phyloP scores from a whole-genome alignment of 2,113 vertebrate species.

The Chrysochloris asiatica region DNA sequence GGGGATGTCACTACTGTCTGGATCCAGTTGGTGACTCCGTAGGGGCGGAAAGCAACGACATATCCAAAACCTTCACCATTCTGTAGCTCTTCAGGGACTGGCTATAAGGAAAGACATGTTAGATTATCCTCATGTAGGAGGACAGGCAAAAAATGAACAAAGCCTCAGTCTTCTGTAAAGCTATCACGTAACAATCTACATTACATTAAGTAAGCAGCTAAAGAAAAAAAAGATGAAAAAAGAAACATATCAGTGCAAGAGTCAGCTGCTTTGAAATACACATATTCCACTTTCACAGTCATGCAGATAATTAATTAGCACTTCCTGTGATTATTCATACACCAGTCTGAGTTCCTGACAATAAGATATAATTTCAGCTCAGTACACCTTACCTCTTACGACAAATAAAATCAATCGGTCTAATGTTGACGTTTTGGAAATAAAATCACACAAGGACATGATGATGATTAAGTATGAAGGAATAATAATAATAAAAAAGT shows the following conservation, averaged over 20 bases:
- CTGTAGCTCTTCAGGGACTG: conserved; percentile 95
- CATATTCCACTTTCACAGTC: not conserved
- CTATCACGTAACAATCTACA: not conserved
- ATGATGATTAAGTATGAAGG: not conserved
- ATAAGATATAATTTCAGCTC: not conserved
- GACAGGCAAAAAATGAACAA: not conserved
- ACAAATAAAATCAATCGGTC: not conserved
- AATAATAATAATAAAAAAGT: no score
- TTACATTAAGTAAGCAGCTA: not conserved
- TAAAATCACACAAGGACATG: not conserved
- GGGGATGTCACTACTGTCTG: conserved; percentile 92
- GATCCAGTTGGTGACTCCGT: conserved; percentile 91
- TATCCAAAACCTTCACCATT: conserved; percentile 97
- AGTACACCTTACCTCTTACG: not conserved
- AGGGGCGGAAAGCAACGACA: conserved; percentile 93
- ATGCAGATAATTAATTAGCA: not conserved
- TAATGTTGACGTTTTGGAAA: not conserved
- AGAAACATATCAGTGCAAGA: not conserved
- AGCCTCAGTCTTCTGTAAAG: not conserved
- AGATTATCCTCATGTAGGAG: not conserved
- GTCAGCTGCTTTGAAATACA: not conserved
- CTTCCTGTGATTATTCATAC: not conserved
- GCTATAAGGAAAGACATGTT: conserved; percentile 84
- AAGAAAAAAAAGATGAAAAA: not conserved
- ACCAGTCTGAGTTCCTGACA: not conserved